Conservation (phyloP, 1,140 invertebrate genomes). For the Drosophila arizonae region DNA sequence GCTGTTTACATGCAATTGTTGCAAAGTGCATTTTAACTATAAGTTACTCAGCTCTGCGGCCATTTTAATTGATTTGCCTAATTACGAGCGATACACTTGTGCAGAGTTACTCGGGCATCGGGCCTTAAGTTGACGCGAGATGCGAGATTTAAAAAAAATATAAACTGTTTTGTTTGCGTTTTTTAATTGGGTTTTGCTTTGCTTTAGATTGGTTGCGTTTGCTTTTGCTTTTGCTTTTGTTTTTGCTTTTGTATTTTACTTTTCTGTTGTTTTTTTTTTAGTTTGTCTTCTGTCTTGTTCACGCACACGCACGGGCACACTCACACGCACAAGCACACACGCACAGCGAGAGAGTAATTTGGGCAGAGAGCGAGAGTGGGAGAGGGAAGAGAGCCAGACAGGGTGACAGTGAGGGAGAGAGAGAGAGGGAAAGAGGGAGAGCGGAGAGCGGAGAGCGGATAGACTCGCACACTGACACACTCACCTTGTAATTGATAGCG, state of each 20-base stretch:
- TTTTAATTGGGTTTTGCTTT: conserved; percentile 8
- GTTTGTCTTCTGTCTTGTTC: too few species aligned
- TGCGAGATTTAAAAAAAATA: conserved; percentile 3
- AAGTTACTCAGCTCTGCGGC: conserved; percentile 45
- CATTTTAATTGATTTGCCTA: conserved; percentile 36
- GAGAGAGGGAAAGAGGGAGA: conserved; percentile 11
- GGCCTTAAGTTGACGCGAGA: conserved; percentile 8
- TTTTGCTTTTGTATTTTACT: background rate
- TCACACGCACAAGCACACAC: conserved; percentile 38
- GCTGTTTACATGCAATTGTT: conserved; percentile 82
- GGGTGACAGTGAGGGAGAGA: background rate
- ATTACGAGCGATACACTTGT: conserved; percentile 40
- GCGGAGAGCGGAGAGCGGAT: conserved; percentile 26
- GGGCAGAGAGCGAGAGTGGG: conserved; percentile 31
- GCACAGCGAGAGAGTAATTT: conserved; percentile 47
- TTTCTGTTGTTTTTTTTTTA: too few species aligned
- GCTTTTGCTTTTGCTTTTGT: conserved; percentile 1
- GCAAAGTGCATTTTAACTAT: conserved; percentile 81
- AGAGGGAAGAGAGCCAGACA: background rate
- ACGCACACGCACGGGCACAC: conserved; percentile 30
- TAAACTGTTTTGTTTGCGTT: conserved; percentile 6
- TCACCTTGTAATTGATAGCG: conserved; percentile 82
- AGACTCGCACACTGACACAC: conserved; percentile 52
- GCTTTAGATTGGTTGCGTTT: background rate
- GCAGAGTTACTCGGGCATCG: conserved; percentile 21